These are phyloP conservation scores for Drosophila macrospina DNA, from an alignment of 2,888 invertebrate species.

Conservation along the genomic window DNA sequence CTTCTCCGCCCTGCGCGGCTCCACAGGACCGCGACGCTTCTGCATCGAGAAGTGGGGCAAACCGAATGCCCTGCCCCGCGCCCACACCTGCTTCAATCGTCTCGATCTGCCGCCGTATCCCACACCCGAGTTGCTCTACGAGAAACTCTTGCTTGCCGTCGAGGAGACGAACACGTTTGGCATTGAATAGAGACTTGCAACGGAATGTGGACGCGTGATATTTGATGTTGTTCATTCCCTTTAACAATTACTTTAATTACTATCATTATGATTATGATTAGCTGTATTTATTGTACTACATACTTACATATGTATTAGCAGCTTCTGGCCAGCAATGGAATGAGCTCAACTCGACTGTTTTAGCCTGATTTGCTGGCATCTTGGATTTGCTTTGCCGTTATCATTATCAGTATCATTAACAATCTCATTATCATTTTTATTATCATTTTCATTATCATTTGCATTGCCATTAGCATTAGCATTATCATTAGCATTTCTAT, in stretches of 20 bases:
- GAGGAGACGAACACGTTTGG: conserved; percentile 98
- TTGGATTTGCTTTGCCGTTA: conserved; percentile 44
- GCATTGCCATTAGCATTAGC: conserved; percentile 2
- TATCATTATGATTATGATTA: conserved; percentile 26
- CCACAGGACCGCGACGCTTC: conserved; percentile 97
- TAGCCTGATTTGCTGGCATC: conserved; percentile 27
- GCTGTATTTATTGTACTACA: conserved; percentile 15
- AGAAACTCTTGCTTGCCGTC: conserved; percentile 96
- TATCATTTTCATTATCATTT: no score
- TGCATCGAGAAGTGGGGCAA: conserved; percentile 99
- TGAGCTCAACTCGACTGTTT: conserved; percentile 45
- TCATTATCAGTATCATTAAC: conserved; percentile 17
- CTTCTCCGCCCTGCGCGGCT: conserved; percentile 96
- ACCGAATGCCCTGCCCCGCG: conserved; percentile 96
- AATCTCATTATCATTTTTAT: conserved; percentile 2
- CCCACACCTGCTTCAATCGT: conserved; percentile 99
- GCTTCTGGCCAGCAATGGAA: conserved; percentile 9
- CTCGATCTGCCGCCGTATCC: conserved; percentile 98
- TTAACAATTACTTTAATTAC: conserved; percentile 14
- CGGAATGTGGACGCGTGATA: conserved; percentile 45
- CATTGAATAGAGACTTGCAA: conserved; percentile 88
- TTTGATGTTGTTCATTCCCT: conserved; percentile 27
- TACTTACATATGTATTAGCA: conserved; percentile 22
- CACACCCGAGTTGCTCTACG: conserved; percentile 94
- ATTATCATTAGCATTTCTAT: conserved; percentile 9